Base-by-base conservation (phyloP, 1,140 invertebrate species). In the Druon quercuslanigerum region DNA sequence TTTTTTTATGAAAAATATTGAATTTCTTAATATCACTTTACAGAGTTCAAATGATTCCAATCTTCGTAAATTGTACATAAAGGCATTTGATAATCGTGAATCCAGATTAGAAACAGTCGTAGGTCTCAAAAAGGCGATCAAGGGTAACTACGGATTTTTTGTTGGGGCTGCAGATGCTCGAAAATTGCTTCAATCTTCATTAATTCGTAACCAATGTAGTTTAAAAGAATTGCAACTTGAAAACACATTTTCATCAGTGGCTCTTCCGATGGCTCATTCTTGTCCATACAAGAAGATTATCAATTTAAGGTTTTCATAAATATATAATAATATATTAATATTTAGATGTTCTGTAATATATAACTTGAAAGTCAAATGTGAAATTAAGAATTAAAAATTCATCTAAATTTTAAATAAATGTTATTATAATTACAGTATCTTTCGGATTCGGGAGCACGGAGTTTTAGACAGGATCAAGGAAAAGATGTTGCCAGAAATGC, bases 281-380 rank as follows among this genome's bases (percentile, higher is more conserved):
- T 91, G 90, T 46, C 91, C 91, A 0, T 92, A 91, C 50, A 87
- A 85, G 20, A 90, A 90, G 70, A 90, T 92, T 0, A 91, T 92
- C 33, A 91, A 92, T 80, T 73, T 90, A 8, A 89, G 90, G 91
- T 92, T 33, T 33, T 33, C 25, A 33, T 3, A 33, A 33, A 33
- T 33, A 33, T 33, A 33, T 33, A 33, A 33, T 33, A 33, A 3
- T 33, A 33, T 4, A 33, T 33, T 33, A 25, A 25, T 25, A 33
- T 33, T 33, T 33, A 0, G 25, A 33, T 33, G 4, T 7, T 13
- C 8, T 57, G 52, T n/a, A 76, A 51, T 14, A 16, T 17, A 3
- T 0, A 11, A 20, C 25, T 50, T 72, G 16, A 17, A 16, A 46
- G 8, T 46, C 40, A 9, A 11, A 46, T 46, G 7, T 0, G 40